These are phyloP conservation scores for Phyllopteryx taeniolatus DNA, from an alignment of 2,113 vertebrate genomes.

Conservation along the genomic window DNA sequence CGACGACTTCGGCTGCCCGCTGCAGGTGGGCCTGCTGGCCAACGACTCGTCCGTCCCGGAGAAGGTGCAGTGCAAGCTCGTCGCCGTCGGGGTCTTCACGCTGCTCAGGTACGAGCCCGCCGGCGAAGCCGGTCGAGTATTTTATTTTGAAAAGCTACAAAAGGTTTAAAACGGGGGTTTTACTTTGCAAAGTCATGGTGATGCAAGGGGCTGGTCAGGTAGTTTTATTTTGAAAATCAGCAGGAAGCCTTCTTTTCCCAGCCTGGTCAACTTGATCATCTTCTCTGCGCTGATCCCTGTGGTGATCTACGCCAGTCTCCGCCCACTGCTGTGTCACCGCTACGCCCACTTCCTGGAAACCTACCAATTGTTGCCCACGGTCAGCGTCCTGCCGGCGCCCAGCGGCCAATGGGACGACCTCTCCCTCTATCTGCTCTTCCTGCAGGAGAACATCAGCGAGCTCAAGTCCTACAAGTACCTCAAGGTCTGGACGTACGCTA, in stretches of 20 bases:
- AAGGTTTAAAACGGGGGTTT: background rate
- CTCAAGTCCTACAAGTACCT: constrained; percentile 95
- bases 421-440: constrained; percentile 86
- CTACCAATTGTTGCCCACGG: constrained; percentile 86
- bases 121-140: background rate
- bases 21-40: constrained; percentile 82
- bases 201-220: background rate
- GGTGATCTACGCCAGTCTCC: constrained; percentile 79
- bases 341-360: constrained; percentile 75
- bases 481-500: constrained; percentile 65
- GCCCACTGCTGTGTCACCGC: constrained; percentile 75
- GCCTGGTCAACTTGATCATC: constrained; percentile 81
- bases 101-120: constrained; percentile 77
- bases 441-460: constrained; percentile 92
- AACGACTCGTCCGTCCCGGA: constrained; percentile 79
- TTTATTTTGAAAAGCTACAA: background rate
- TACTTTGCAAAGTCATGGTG: background rate
- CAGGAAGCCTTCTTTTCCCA: constrained; percentile 18
- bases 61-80: constrained; percentile 87
- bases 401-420: constrained; percentile 80
- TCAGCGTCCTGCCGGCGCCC: constrained; percentile 74
- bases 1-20: constrained; percentile 85
- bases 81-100: constrained; percentile 89
- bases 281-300: constrained; percentile 79
- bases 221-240: background rate